Percentiles rank a stretch among this genome's conserved stretches.
Conservation (phyloP, 2,888 invertebrate species). For the Cerceris ruficornis region DNA sequence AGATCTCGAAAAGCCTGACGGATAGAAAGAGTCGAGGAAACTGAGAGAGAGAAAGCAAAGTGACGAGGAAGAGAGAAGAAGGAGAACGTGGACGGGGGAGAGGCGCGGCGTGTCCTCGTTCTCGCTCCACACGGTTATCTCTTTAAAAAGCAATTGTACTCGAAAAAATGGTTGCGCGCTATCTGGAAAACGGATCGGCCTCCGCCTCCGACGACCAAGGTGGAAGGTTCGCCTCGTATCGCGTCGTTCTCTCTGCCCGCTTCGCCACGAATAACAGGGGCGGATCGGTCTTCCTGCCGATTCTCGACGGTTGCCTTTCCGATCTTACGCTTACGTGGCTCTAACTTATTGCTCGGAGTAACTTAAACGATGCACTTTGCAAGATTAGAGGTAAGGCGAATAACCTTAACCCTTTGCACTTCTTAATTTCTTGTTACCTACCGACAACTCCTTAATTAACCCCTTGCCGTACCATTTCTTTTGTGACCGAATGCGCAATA, state of each 20-base stretch:
- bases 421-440: too few species aligned
- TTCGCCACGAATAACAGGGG: background rate
- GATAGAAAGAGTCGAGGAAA: conserved; percentile 2
- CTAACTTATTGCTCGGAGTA: too few species aligned
- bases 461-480: too few species aligned
- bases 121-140: conserved; percentile 56
- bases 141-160: conserved; percentile 75
- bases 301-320: background rate
- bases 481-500: too few species aligned
- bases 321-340: too few species aligned
- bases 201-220: conserved; percentile 23
- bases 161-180: conserved; percentile 67
- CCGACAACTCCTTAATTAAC: too few species aligned
- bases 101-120: conserved; percentile 28
- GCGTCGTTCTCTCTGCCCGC: background rate
- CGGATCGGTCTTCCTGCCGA: background rate
- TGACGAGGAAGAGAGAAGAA: conserved; percentile 11
- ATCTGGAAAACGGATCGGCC: conserved; percentile 67
- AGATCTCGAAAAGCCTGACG: conserved; percentile 15
- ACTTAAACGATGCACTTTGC: too few species aligned
- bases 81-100: conserved; percentile 9
- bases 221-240: conserved; percentile 27
- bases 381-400: too few species aligned
- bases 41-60: background rate
- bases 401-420: too few species aligned